Base-by-base conservation (phyloP, 2,113 vertebrate species). In the Protomyctophum bolini region DNA sequence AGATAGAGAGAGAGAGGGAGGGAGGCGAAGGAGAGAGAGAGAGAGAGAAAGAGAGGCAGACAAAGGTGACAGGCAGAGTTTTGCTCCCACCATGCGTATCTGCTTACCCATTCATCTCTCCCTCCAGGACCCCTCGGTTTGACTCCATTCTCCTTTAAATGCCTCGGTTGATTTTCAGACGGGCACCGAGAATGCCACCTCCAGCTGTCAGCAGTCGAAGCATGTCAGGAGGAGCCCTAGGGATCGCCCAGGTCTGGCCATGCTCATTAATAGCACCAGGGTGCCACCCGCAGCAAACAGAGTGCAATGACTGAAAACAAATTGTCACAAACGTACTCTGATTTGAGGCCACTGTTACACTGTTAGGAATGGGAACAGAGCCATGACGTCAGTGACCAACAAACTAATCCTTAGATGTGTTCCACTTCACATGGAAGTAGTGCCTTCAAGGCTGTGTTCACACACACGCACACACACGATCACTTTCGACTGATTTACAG, bases 181-280 rank as follows among this genome's bases (percentile, higher is more conserved):
- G 8, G 57, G 56, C 66, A 69, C 52, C 1, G 51, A 59, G 14
- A 61, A 83, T 47, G 58, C 62, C 58, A 78, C 72, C 61, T 69
- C 59, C 28, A 60, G 73, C 75, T 80, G 59, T 45, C 10, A 50
- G 51, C 58, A 49, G 61, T 48, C 15, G 15, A 55, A 57, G 58
- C 0, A 9, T 54, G 11, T 41, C 29, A 52, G 69, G 55, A 71
- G 48, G 21, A 10, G n/a, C 64, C 59, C 76, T 51, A 8, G 73
- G 73, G 68, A 59, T 61, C 65, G 33, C 56, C 57, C 7, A 49
- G 61, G 57, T 48, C 55, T 72, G 65, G 66, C 29, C 45, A 3
- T 47, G 63, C 70, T 81, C 62, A 73, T 79, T 79, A 75, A 72
- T 61, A 73, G 55, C 45, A 63, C 49, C 57, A n/a, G 45, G 67